These are phyloP conservation scores for Drosophila ficusphila DNA, from an alignment of 1,140 invertebrate species.

Conservation along the genomic window DNA sequence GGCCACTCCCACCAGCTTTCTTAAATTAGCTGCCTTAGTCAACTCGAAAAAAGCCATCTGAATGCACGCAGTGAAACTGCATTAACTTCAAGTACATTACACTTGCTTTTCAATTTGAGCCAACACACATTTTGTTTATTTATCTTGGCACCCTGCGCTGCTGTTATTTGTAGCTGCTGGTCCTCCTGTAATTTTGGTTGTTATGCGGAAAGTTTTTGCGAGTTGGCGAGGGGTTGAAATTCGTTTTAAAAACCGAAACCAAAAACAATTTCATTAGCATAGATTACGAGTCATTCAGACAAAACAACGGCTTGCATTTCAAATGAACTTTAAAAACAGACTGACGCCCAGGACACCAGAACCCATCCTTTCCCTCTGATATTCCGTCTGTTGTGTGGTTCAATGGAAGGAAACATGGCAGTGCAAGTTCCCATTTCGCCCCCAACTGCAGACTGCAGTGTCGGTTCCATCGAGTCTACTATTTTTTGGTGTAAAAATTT, in stretches of 20 bases:
- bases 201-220: slow-evolving; percentile 41
- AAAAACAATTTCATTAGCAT: slow-evolving; percentile 81
- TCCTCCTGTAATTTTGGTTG: slow-evolving; percentile 32
- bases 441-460: slow-evolving; percentile 34
- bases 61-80: slow-evolving; percentile 2
- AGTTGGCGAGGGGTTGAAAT: slow-evolving; percentile 35
- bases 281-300: slow-evolving; percentile 78
- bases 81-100: slow-evolving; percentile 47
- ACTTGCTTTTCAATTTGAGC: slow-evolving; percentile 49
- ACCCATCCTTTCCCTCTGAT: not conserved
- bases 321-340: slow-evolving; percentile 66
- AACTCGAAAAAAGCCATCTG: not conserved
- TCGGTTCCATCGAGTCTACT: slow-evolving; percentile 50
- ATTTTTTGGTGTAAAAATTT: slow-evolving; percentile 80
- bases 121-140: slow-evolving; percentile 43
- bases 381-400: slow-evolving; percentile 34
- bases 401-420: slow-evolving; percentile 28
- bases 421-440: not conserved
- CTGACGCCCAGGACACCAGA: slow-evolving; percentile 28
- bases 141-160: slow-evolving; percentile 40
- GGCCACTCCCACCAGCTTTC: not conserved
- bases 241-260: slow-evolving; percentile 67
- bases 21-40: too few relatives aligned
- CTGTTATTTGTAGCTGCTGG: slow-evolving; percentile 17
- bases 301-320: slow-evolving; percentile 72